Evolutionary conservation across 2,113 vertebrate genomes (phyloP).

Genomic region (Clarias gariepinus): DNA sequence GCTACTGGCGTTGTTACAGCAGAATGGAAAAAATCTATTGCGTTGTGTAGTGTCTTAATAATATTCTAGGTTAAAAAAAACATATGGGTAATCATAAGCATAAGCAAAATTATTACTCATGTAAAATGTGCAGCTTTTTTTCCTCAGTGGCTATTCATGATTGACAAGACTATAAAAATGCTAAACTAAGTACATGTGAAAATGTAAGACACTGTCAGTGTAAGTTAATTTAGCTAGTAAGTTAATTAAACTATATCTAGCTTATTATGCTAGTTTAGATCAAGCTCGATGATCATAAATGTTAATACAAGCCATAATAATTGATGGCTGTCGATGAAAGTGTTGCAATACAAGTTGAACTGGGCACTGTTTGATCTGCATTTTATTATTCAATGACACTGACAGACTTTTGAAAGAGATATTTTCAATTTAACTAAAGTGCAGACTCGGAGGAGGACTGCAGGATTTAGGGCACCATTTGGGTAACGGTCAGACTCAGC

Average conservation of each 20-base stretch:
- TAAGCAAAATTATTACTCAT: no score
- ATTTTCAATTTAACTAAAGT: background rate
- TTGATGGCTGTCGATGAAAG: background rate
- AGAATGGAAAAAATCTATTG: background rate
- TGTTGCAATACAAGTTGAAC: background rate
- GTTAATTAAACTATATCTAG: background rate
- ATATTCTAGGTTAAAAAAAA: background rate
- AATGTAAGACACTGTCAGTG: background rate
- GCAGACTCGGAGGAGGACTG: background rate
- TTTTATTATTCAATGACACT: background rate
- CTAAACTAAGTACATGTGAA: background rate
- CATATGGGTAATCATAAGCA: background rate
- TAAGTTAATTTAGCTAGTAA: background rate
- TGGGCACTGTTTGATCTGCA: background rate
- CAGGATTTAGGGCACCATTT: slow-evolving; percentile 1
- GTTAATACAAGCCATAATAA: background rate
- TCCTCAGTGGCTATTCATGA: background rate
- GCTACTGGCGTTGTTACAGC: background rate
- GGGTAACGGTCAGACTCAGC: background rate
- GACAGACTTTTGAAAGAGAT: background rate
- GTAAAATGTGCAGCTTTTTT: background rate
- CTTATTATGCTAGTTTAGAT: background rate
- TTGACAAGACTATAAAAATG: background rate
- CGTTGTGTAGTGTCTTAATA: background rate
- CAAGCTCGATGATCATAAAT: background rate